Evolutionary conservation across 1,140 invertebrate genomes (phyloP).

Genomic region (Penaeus japonicus): DNA sequence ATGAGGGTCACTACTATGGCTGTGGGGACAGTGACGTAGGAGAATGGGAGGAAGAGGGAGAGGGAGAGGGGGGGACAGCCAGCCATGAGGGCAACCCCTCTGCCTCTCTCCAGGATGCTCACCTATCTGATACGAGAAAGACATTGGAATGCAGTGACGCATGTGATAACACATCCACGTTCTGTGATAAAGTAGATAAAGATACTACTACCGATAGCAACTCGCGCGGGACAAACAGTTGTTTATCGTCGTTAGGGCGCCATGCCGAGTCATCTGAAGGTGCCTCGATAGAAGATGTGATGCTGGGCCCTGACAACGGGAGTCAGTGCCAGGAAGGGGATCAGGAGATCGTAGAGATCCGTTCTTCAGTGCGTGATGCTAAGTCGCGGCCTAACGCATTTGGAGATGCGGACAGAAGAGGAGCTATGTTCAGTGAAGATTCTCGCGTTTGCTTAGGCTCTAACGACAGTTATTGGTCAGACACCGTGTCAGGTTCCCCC

Average conservation of each 20-base stretch:
- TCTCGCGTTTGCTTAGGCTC: too few relatives aligned
- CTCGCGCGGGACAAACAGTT: neutral
- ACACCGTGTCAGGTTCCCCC: neutral
- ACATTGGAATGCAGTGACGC: neutral
- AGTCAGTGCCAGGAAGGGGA: too few relatives aligned
- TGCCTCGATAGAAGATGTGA: neutral
- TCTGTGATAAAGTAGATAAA: slow-evolving; percentile 18
- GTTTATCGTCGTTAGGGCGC: neutral
- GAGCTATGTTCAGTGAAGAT: too few relatives aligned
- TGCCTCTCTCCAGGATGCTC: too few relatives aligned
- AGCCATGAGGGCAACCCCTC: neutral
- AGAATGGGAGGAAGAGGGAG: neutral
- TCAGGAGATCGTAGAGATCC: too few relatives aligned
- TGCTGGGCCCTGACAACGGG: too few relatives aligned
- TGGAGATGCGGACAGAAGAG: too few relatives aligned
- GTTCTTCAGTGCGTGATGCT: too few relatives aligned
- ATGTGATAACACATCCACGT: neutral
- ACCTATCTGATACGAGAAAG: neutral
- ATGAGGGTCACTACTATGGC: neutral
- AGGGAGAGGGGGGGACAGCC: neutral
- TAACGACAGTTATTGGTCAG: too few relatives aligned
- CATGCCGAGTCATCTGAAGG: neutral
- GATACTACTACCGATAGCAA: neutral
- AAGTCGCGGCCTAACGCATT: too few relatives aligned
- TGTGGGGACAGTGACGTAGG: neutral